Evolutionary conservation across 1,140 invertebrate genomes (phyloP).

Genomic region (Mizuhopecten yessoensis): DNA sequence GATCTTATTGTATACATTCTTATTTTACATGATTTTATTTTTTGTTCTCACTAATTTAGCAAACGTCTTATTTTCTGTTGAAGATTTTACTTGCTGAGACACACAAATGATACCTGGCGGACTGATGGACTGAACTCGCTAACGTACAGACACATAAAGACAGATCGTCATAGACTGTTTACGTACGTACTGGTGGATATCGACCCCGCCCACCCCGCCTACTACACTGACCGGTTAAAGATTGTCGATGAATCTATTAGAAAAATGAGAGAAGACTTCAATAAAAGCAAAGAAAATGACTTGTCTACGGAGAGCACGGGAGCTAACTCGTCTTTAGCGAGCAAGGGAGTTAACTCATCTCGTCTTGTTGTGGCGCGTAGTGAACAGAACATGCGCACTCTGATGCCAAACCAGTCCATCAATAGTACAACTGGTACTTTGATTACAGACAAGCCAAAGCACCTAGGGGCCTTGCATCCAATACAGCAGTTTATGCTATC

Average conservation of each 20-base stretch:
- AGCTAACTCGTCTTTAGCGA: neutral
- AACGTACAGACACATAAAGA: neutral
- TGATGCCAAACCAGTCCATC: no score
- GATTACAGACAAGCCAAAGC: neutral
- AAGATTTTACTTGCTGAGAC: neutral
- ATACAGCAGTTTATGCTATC: neutral
- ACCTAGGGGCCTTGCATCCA: neutral
- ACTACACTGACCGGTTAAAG: neutral
- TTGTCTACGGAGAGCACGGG: no score
- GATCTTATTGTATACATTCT: no score
- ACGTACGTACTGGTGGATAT: neutral
- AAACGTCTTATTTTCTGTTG: no score
- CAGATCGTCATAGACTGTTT: neutral
- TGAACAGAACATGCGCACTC: no score
- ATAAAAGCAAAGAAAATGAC: neutral
- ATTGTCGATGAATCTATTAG: neutral
- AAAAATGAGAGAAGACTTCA: neutral
- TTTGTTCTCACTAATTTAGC: no score
- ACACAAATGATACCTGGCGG: neutral
- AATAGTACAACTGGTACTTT: no score
- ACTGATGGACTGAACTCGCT: neutral
- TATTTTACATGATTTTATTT: no score
- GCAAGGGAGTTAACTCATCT: neutral
- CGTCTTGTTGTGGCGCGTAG: neutral
- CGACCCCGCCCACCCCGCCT: neutral